Base-by-base conservation (phyloP, 92 coral and sea anemone genomes). In the Nematostella vectensis region DNA sequence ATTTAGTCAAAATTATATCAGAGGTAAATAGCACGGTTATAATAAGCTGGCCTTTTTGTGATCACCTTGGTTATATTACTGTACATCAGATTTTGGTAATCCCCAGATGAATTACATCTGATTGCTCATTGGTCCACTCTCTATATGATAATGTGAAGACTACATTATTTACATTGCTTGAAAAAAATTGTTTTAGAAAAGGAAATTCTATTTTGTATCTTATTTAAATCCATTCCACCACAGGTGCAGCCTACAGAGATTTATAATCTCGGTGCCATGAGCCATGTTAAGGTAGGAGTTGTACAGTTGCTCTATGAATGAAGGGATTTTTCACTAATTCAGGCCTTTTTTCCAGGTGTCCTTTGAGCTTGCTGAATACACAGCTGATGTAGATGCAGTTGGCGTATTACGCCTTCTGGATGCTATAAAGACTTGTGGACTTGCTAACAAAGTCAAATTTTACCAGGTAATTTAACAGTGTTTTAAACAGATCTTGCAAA, bases 371-470 rank as follows among this genome's bases (percentile, higher is more conserved):
- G 98, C 98, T 4, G 96, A 91, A 33, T 91, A 91, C 53, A 91
- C 98, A 16, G 96, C 98, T 15, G 83, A 91, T 58, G 98, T 91
- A n/a, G 98, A 91, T 72, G 98, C 96, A 33, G 77, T 91, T 44
- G 98, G 98, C 11, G 81, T 89, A 28, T 39, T 91, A 21, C 74
- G 98, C 30, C 59, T 91, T 25, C 76, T 91, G 27, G 98, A 91
- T 69, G 98, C 98, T 9, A 65, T 91, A 47, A 86, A 87, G 55
- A 87, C 98, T 22, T 91, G 98, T 54, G 78, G 78, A 23, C 47
- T 91, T 39, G 88, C 65, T 26, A 68, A 87, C 19, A 57, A 57
- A 9, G 88, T 87, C 51, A 80, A 66, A 53, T 87, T 91, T 56
- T 91, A 91, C 61, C 98, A 91, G 96, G 98, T 91, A 44, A 27